Percentiles rank a stretch among this genome's conserved stretches.
These are phyloP conservation scores for Pachypanchax playfairii DNA, from an alignment of 2,113 vertebrate genomes.

Conservation along the genomic window DNA sequence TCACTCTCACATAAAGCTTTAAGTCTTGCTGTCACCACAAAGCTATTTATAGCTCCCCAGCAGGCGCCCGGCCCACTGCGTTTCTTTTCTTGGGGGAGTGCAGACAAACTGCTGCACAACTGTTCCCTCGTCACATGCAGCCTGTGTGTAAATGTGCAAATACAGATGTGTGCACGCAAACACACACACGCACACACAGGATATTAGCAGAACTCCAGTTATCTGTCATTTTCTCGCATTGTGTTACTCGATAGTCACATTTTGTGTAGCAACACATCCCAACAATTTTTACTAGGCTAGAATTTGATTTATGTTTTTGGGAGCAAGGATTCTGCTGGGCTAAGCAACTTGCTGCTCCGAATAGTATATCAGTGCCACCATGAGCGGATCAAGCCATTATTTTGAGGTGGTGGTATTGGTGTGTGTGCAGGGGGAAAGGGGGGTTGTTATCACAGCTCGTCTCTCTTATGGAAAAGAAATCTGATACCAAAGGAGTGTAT, in stretches of 20 bases:
- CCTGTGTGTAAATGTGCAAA: slow-evolving; percentile 1
- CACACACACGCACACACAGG: background rate
- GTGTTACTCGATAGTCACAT: background rate
- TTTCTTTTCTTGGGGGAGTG: slow-evolving; percentile 45
- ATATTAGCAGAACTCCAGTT: slow-evolving; percentile 4
- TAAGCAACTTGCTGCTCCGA: slow-evolving; percentile 49
- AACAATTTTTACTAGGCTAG: background rate
- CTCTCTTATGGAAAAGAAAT: slow-evolving; percentile 14
- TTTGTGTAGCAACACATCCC: background rate
- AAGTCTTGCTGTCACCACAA: slow-evolving; percentile 66
- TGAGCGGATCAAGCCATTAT: slow-evolving; percentile 48
- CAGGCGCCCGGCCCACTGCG: slow-evolving; percentile 49
- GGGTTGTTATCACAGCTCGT: background rate
- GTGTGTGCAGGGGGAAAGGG: too few relatives aligned
- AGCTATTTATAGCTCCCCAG: slow-evolving; percentile 74
- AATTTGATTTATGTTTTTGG: slow-evolving; percentile 55
- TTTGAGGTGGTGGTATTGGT: slow-evolving; percentile 21
- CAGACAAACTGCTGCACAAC: slow-evolving; percentile 36
- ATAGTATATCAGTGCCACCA: slow-evolving; percentile 63
- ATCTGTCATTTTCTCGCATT: background rate
- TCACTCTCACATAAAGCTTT: slow-evolving; percentile 56
- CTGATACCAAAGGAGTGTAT: background rate
- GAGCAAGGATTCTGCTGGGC: slow-evolving; percentile 43
- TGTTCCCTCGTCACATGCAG: background rate
- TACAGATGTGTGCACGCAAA: background rate